These are phyloP conservation scores for Erpetoichthys calabaricus DNA, from an alignment of 2,797 vertebrate genomes.

Conservation along the genomic window DNA sequence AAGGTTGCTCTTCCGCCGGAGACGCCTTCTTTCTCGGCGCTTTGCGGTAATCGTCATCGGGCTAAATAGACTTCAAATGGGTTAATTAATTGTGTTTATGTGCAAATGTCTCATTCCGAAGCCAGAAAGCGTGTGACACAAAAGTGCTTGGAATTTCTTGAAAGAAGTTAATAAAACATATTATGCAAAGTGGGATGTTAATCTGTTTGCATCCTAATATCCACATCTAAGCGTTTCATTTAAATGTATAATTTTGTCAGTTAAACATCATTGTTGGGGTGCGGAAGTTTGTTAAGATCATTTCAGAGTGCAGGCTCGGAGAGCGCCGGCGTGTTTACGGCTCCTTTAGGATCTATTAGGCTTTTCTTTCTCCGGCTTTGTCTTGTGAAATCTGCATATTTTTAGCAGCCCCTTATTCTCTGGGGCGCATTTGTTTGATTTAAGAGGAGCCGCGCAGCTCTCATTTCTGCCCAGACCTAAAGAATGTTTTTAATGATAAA, in stretches of 20 bases:
- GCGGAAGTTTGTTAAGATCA: slow-evolving; percentile 67
- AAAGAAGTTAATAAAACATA: slow-evolving; percentile 67
- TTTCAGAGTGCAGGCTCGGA: slow-evolving; percentile 64
- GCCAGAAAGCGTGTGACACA: slow-evolving; percentile 29
- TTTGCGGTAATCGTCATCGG: slow-evolving; percentile 12
- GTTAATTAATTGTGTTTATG: slow-evolving; percentile 53
- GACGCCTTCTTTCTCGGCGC: too few species aligned
- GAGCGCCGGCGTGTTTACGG: slow-evolving; percentile 69
- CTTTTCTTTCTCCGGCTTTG: slow-evolving; percentile 67
- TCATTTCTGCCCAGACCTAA: slow-evolving; percentile 44
- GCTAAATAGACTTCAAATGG: slow-evolving; percentile 45
- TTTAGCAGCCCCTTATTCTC: slow-evolving; percentile 70
- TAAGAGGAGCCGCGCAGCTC: slow-evolving; percentile 65
- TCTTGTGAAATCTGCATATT: slow-evolving; percentile 70
- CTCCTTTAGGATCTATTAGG: slow-evolving; percentile 68
- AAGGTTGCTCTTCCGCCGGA: too few species aligned
- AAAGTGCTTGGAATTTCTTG: slow-evolving; percentile 37
- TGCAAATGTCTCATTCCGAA: slow-evolving; percentile 44
- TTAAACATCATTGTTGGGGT: slow-evolving; percentile 73
- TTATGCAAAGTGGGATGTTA: slow-evolving; percentile 61
- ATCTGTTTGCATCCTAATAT: slow-evolving; percentile 57
- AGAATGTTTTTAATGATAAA: too few species aligned
- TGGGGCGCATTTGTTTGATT: slow-evolving; percentile 68
- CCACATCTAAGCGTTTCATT: slow-evolving; percentile 58
- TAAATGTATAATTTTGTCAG: slow-evolving; percentile 73